These are phyloP conservation scores for Coreoperca whiteheadi DNA, from an alignment of 2,113 vertebrate genomes.

Conservation along the genomic window DNA sequence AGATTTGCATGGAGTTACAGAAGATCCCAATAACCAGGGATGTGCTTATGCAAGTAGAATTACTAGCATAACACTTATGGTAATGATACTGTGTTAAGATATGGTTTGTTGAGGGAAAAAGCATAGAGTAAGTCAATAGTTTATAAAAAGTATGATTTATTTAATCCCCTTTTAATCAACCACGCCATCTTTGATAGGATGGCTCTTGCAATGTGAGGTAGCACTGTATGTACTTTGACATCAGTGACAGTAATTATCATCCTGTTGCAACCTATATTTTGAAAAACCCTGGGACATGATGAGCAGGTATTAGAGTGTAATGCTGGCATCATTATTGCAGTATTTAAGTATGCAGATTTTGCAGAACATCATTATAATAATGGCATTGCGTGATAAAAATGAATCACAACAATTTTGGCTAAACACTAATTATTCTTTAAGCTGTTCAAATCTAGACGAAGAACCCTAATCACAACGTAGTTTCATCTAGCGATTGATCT, in stretches of 20 bases:
- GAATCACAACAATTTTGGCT: slow-evolving; percentile 35
- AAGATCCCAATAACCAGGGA: not conserved
- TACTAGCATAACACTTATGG: not conserved
- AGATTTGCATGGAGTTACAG: not conserved
- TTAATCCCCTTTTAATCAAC: not conserved
- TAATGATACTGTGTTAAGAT: not conserved
- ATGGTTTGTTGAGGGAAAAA: not conserved
- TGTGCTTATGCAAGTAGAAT: not conserved
- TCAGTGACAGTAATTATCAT: not conserved
- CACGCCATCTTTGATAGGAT: not conserved
- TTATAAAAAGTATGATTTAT: not conserved
- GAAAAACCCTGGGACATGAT: slow-evolving; percentile 20
- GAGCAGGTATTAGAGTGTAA: slow-evolving; percentile 23
- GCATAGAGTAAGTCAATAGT: not conserved
- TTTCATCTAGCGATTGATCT: slow-evolving; percentile 61
- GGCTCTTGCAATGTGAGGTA: not conserved
- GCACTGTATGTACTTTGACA: not conserved
- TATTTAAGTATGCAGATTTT: slow-evolving; percentile 34
- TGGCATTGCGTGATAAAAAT: slow-evolving; percentile 12
- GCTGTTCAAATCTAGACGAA: slow-evolving; percentile 49
- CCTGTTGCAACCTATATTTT: slow-evolving; percentile 27
- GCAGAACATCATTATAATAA: slow-evolving; percentile 42
- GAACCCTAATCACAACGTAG: slow-evolving; percentile 35
- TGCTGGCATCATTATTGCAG: slow-evolving; percentile 28
- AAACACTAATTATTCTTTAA: slow-evolving; percentile 64